These are phyloP conservation scores for Melipona beecheii DNA, from an alignment of 2,888 invertebrate species.

Conservation along the genomic window DNA sequence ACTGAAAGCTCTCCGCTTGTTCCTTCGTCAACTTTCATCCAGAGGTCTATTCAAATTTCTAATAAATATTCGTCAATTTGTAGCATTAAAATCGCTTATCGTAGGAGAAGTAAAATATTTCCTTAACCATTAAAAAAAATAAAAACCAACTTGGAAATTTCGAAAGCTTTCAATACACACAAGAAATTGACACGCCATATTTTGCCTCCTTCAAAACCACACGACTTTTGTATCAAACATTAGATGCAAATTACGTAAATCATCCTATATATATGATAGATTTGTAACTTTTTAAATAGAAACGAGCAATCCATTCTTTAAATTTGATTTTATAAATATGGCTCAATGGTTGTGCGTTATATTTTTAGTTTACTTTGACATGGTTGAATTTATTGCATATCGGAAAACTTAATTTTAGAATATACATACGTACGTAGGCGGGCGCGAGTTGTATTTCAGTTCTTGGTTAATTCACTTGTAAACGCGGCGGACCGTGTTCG, in stretches of 20 bases:
- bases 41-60: not conserved
- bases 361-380: not conserved
- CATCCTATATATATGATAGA: not conserved
- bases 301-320: not conserved
- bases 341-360: too few relatives aligned
- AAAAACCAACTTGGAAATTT: too few relatives aligned
- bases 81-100: not conserved
- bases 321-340: too few relatives aligned
- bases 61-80: conserved; percentile 14
- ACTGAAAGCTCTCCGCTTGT: not conserved
- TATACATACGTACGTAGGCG: not conserved
- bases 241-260: too few relatives aligned
- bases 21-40: conserved; percentile 25
- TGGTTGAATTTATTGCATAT: not conserved
- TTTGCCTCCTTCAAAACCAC: too few relatives aligned
- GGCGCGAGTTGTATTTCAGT: conserved; percentile 25
- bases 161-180: too few relatives aligned
- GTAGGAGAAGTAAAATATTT: too few relatives aligned
- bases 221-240: too few relatives aligned
- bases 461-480: conserved; percentile 16
- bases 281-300: not conserved
- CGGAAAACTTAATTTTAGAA: not conserved
- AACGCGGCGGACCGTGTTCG: conserved; percentile 23
- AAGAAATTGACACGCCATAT: too few relatives aligned
- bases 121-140: too few relatives aligned